A percentile compares a stretch with the other conserved stretches of the same genome.
These are phyloP conservation scores for Sphinx pinastri DNA, from an alignment of 2,888 invertebrate species.

Conservation along the genomic window DNA sequence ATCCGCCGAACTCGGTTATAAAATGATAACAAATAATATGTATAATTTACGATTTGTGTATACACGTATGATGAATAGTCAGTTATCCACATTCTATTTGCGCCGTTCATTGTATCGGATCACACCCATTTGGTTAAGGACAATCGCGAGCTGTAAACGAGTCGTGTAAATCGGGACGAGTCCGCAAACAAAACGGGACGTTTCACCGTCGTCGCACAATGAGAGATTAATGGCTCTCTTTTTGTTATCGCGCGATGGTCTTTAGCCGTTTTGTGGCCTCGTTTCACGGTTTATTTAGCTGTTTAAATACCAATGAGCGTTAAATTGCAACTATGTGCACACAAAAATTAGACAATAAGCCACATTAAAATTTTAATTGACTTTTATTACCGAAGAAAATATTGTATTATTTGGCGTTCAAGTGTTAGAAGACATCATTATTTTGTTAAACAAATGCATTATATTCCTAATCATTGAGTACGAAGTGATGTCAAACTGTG, in stretches of 20 bases:
- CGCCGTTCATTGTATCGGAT: slow-evolving; percentile 69
- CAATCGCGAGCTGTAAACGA: slow-evolving; percentile 71
- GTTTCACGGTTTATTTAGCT: slow-evolving; percentile 79
- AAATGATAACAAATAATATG: slow-evolving; percentile 18
- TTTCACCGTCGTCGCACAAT: slow-evolving; percentile 73
- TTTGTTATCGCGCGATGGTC: slow-evolving; percentile 78
- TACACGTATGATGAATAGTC: slow-evolving; percentile 69
- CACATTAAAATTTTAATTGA: slow-evolving; percentile 24
- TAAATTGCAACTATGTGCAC: slow-evolving; percentile 65
- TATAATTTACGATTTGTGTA: slow-evolving; percentile 74
- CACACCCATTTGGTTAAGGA: slow-evolving; percentile 78
- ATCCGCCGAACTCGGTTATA: slow-evolving; percentile 15
- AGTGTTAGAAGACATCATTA: slow-evolving; percentile 45
- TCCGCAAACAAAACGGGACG: slow-evolving; percentile 76
- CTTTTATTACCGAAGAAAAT: slow-evolving; percentile 27
- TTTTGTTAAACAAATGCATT: slow-evolving; percentile 38
- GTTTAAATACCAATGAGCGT: slow-evolving; percentile 74
- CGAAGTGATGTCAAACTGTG: slow-evolving; percentile 51
- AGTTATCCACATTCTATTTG: slow-evolving; percentile 75
- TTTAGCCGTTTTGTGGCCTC: slow-evolving; percentile 78
- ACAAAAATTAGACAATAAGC: slow-evolving; percentile 56
- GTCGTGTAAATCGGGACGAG: slow-evolving; percentile 68
- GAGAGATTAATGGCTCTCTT: slow-evolving; percentile 79
- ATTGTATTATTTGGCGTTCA: neutral
- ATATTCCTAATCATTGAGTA: neutral